A percentile compares a stretch with the other conserved stretches of the same genome.
These are phyloP conservation scores for Sphyrna mokarran DNA, from an alignment of 2,113 vertebrate genomes.

Conservation along the genomic window DNA sequence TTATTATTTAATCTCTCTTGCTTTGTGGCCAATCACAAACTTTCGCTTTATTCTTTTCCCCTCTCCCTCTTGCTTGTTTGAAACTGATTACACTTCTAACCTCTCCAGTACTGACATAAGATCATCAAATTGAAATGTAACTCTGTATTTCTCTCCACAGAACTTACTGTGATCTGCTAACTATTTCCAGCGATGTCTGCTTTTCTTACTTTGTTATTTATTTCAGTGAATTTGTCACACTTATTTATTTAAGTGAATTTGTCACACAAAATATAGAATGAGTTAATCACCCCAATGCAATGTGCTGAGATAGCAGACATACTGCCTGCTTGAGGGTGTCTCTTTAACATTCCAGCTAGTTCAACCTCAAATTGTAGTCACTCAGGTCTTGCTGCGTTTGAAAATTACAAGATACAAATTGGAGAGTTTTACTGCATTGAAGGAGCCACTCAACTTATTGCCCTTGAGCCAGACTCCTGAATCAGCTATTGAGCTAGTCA, in stretches of 20 bases:
- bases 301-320: background rate
- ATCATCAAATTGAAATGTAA: too few relatives aligned
- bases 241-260: background rate
- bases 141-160: too few relatives aligned
- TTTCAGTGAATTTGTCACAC: background rate
- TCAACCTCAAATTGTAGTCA: background rate
- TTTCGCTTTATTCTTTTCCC: too few relatives aligned
- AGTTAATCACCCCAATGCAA: background rate
- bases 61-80: too few relatives aligned
- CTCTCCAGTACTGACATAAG: too few relatives aligned
- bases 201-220: background rate
- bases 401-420: background rate
- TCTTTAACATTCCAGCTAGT: background rate
- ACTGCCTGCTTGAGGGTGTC: background rate
- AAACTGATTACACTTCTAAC: too few relatives aligned
- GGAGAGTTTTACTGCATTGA: background rate
- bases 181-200: too few relatives aligned
- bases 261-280: background rate
- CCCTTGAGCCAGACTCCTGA: background rate
- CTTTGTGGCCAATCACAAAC: too few relatives aligned
- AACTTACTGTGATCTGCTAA: too few relatives aligned
- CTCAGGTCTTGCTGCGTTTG: background rate
- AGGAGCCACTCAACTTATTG: background rate
- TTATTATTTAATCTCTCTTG: too few relatives aligned
- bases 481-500: background rate